Percentiles rank a stretch among this genome's conserved stretches.
Conservation (phyloP, 2,888 invertebrate species). For the Drosophila picticornis region DNA sequence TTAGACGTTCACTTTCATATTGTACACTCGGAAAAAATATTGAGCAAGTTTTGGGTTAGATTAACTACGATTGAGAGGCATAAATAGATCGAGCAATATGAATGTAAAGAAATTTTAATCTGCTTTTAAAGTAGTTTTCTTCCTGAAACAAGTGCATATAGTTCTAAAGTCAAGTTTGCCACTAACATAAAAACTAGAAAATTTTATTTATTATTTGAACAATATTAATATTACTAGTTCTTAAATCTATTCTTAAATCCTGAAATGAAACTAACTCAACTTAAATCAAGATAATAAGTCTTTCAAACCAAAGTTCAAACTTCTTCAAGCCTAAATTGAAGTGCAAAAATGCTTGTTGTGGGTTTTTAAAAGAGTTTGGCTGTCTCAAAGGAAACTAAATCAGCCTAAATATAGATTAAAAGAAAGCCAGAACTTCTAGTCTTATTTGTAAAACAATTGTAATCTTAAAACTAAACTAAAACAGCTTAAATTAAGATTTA, state of each 20-base stretch:
- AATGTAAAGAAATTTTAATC: not conserved
- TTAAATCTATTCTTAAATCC: too few relatives aligned
- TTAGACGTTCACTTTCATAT: conserved; percentile 9
- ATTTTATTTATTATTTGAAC: not conserved
- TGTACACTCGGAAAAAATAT: not conserved
- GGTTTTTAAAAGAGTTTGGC: too few relatives aligned
- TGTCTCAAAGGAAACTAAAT: too few relatives aligned
- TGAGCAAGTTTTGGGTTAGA: not conserved
- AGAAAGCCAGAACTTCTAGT: too few relatives aligned
- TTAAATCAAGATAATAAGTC: too few relatives aligned
- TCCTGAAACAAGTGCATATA: not conserved
- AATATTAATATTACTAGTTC: too few relatives aligned
- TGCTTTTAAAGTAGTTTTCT: not conserved
- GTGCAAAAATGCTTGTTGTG: too few relatives aligned
- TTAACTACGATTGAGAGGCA: accelerated
- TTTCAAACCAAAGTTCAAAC: too few relatives aligned
- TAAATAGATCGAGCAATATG: not conserved
- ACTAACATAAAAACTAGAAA: not conserved
- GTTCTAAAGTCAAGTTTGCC: not conserved
- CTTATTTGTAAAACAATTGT: not conserved
- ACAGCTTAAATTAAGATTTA: not conserved
- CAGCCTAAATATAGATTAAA: too few relatives aligned
- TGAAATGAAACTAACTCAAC: too few relatives aligned
- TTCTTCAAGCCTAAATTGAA: too few relatives aligned
- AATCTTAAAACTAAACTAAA: not conserved